phyloP scores from a whole-genome alignment of 2,888 invertebrate genomes.

The Villa cingulata region DNA sequence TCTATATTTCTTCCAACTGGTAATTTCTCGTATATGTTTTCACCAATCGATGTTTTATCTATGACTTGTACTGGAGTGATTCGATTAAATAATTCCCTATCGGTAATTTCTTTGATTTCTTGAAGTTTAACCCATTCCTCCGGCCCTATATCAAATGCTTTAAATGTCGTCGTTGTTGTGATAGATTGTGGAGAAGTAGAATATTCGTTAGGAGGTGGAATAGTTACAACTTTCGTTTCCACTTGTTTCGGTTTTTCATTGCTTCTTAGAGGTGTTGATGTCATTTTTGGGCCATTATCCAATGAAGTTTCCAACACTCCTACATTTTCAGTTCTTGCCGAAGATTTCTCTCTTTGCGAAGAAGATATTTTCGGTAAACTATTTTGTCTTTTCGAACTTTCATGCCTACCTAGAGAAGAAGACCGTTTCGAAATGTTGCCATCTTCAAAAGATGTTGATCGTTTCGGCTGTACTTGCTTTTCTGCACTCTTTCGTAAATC shows the following conservation, averaged over 20 bases:
- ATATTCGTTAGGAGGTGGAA: constrained; percentile 8
- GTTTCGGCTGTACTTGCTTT: background rate
- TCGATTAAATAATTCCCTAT: constrained; percentile 28
- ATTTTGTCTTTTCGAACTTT: constrained; percentile 20
- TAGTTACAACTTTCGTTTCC: constrained; percentile 1
- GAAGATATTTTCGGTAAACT: background rate
- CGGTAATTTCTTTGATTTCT: constrained; percentile 32
- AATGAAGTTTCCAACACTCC: constrained; percentile 12
- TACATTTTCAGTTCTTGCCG: background rate
- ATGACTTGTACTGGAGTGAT: constrained; percentile 21
- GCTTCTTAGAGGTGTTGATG: constrained; percentile 22
- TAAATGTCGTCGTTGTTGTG: constrained; percentile 5
- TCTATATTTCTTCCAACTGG: background rate
- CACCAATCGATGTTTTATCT: constrained; percentile 1
- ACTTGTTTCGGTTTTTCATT: background rate
- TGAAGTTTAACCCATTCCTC: constrained; percentile 29
- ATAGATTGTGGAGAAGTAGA: constrained; percentile 8
- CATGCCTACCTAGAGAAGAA: constrained; percentile 29
- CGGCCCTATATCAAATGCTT: constrained; percentile 18
- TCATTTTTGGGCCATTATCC: constrained; percentile 20
- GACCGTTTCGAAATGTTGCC: constrained; percentile 14
- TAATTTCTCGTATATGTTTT: constrained; percentile 16
- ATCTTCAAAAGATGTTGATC: background rate
- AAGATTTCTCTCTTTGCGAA: background rate
- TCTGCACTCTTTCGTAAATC: constrained; percentile 18